These are phyloP conservation scores for Zoroaster sp. DNA, from an alignment of 53 echinoderm and acorn worm species.

Conservation along the genomic window DNA sequence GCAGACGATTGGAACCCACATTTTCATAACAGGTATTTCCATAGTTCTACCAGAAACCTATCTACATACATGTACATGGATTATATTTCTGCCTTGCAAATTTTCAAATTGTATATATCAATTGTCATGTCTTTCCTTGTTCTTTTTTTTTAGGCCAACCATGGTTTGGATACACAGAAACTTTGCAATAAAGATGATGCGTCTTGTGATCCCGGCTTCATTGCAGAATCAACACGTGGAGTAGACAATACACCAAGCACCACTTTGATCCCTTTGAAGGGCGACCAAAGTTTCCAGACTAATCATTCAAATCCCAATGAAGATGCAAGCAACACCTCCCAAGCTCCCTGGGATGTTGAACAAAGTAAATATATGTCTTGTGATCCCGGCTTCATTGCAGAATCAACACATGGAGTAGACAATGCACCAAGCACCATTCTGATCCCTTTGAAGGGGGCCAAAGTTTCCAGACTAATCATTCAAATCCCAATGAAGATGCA, in stretches of 20 bases:
- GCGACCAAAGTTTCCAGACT: not conserved
- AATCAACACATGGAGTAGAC: not conserved
- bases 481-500: not conserved
- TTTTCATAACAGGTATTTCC: no score
- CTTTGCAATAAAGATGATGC: not conserved
- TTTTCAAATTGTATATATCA: not conserved
- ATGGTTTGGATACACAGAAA: not conserved
- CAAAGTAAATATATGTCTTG: not conserved
- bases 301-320: not conserved
- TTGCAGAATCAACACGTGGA: not conserved
- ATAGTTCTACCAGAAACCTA: no score
- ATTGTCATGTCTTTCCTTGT: not conserved
- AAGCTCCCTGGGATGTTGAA: not conserved
- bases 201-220: not conserved
- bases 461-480: not conserved
- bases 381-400: not conserved
- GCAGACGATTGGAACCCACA: no score
- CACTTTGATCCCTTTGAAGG: not conserved
- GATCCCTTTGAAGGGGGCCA: not conserved
- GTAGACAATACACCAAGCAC: not conserved
- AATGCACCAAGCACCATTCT: not conserved
- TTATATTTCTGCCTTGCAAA: no score
- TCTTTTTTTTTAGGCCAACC: not conserved
- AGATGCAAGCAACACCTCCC: not conserved
- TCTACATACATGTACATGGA: no score